A percentile compares a stretch with the other conserved stretches of the same genome.
Evolutionary conservation across 2,113 vertebrate species (phyloP).

Genomic region (Hippocampus abdominalis): DNA sequence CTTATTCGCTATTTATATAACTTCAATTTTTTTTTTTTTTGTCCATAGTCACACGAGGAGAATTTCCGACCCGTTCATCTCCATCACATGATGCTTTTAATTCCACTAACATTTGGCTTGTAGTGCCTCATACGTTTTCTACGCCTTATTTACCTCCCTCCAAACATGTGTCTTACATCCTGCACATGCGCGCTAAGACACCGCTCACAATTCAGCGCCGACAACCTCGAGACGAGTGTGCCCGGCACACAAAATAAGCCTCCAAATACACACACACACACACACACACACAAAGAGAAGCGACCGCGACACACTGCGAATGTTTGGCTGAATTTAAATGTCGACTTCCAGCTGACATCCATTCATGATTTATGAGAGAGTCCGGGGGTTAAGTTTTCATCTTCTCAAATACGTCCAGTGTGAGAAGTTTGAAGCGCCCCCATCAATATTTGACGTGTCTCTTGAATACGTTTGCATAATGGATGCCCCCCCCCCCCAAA

Average conservation of each 20-base stretch:
- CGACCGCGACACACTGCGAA: neutral
- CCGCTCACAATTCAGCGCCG: conserved; percentile 23
- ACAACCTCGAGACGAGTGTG: conserved; percentile 7
- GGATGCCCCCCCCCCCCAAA: conserved; percentile 47
- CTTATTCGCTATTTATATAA: neutral
- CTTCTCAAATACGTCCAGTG: conserved; percentile 58
- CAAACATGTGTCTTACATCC: too few relatives aligned
- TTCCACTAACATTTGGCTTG: neutral
- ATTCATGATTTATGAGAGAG: conserved; percentile 67
- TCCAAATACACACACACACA: conserved; percentile 8
- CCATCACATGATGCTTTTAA: neutral
- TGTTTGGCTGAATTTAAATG: conserved; percentile 52
- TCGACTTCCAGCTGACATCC: conserved; percentile 61
- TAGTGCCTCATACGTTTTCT: too few relatives aligned
- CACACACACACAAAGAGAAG: neutral
- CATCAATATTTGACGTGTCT: conserved; percentile 69
- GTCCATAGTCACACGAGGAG: neutral
- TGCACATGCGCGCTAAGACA: neutral
- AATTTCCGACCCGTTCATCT: neutral
- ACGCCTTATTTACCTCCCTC: too few relatives aligned
- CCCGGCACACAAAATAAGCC: conserved; percentile 22
- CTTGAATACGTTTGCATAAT: conserved; percentile 70
- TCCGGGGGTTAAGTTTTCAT: conserved; percentile 56
- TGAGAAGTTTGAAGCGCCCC: conserved; percentile 60
- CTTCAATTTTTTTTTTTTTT: neutral